Conservation (phyloP, 2,797 vertebrate genomes). For the Apogon hyalosoma region DNA sequence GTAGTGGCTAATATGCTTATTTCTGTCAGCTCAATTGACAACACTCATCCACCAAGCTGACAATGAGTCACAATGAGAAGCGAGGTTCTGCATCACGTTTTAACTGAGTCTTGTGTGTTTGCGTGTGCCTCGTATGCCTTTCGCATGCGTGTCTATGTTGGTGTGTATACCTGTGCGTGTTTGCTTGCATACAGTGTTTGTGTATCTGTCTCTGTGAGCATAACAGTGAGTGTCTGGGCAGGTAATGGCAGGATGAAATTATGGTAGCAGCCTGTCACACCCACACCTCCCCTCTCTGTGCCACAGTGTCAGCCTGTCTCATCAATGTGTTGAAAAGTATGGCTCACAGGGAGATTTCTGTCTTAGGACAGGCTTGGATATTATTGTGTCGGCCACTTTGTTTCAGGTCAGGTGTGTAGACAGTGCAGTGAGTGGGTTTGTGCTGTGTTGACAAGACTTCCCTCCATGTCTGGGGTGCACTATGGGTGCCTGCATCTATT, state of each 20-base stretch:
- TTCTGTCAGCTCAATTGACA: constrained; percentile 80
- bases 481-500: constrained; percentile 54
- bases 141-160: constrained; percentile 40
- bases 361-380: constrained; percentile 63
- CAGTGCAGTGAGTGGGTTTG: constrained; percentile 64
- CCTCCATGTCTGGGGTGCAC: constrained; percentile 51
- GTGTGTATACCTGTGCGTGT: constrained; percentile 38
- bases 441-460: constrained; percentile 64
- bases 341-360: constrained; percentile 72
- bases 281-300: constrained; percentile 70
- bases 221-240: constrained; percentile 76
- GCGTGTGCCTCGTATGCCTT: constrained; percentile 30
- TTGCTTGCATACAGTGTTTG: constrained; percentile 59
- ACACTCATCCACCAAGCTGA: constrained; percentile 71
- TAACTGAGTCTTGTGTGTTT: constrained; percentile 54
- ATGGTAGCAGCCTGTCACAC: constrained; percentile 81
- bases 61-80: constrained; percentile 75
- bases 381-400: constrained; percentile 81
- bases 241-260: constrained; percentile 83
- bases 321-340: constrained; percentile 77
- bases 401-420: constrained; percentile 81
- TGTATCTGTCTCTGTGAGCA: constrained; percentile 67
- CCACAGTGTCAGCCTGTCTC: constrained; percentile 79
- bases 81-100: constrained; percentile 65
- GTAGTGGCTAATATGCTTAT: constrained; percentile 76